A percentile compares a stretch with the other conserved stretches of the same genome.
Conservation (phyloP, 2,888 invertebrate genomes). For the Agonopterix heracliana region DNA sequence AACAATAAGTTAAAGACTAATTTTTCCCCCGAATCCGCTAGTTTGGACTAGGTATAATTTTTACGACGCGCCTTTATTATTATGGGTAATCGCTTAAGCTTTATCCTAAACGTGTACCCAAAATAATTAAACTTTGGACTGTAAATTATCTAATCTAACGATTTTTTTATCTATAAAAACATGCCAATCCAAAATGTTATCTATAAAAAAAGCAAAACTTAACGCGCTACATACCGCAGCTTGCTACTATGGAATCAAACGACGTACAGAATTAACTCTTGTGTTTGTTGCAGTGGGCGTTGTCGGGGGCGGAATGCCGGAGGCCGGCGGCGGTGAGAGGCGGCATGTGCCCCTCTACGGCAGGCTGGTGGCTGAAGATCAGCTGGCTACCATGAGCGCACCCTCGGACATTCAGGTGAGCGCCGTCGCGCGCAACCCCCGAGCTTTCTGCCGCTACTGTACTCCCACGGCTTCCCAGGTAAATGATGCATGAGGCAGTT, state of each 20-base stretch:
- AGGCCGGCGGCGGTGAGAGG: constrained; percentile 68
- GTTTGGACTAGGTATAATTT: neutral
- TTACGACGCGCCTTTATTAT: neutral
- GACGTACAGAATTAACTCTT: neutral
- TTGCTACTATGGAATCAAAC: too few relatives aligned
- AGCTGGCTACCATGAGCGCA: constrained; percentile 79
- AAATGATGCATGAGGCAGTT: constrained; percentile 74
- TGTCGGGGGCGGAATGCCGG: constrained; percentile 66
- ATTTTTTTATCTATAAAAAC: too few relatives aligned
- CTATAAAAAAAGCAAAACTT: too few relatives aligned
- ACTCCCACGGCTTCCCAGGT: constrained; percentile 53
- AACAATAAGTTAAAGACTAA: constrained; percentile 26
- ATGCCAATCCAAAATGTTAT: too few relatives aligned
- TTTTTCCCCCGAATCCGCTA: constrained; percentile 12
- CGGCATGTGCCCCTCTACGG: constrained; percentile 91
- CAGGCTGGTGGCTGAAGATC: constrained; percentile 92
- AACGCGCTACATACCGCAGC: too few relatives aligned
- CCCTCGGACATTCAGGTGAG: constrained; percentile 81
- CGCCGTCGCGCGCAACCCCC: constrained; percentile 70
- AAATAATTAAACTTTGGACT: too few relatives aligned
- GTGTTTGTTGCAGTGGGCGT: constrained; percentile 61
- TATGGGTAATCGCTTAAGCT: too few relatives aligned
- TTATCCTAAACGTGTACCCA: too few relatives aligned
- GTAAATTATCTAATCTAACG: too few relatives aligned
- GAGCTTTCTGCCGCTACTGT: constrained; percentile 73